Conservation (phyloP, 2,888 invertebrate genomes). For the Cerastis rubricosa region DNA sequence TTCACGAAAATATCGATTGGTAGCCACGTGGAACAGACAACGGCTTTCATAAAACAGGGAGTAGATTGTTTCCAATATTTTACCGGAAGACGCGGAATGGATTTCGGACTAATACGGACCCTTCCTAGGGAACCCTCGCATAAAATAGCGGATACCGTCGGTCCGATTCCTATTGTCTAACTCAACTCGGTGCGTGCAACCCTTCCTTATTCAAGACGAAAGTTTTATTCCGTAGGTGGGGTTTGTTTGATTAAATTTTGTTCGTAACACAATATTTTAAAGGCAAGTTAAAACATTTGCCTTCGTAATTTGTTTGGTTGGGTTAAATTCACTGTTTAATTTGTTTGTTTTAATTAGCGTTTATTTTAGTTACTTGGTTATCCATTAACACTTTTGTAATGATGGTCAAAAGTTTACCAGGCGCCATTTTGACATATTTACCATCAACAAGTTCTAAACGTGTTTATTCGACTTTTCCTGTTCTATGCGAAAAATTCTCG, state of each 20-base stretch:
- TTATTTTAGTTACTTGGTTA: conserved; percentile 12
- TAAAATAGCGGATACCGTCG: conserved; percentile 86
- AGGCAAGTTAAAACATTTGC: conserved; percentile 54
- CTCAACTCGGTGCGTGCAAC: conserved; percentile 84
- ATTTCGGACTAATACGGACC: conserved; percentile 85
- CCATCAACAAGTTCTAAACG: neutral
- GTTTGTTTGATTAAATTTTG: conserved; percentile 75
- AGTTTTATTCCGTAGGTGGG: conserved; percentile 79
- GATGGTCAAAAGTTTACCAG: neutral
- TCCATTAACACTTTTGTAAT: conserved; percentile 8
- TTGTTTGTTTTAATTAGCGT: conserved; percentile 48
- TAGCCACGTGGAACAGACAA: conserved; percentile 71
- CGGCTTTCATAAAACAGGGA: conserved; percentile 82
- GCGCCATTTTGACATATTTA: neutral
- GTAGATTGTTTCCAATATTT: conserved; percentile 86
- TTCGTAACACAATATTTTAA: conserved; percentile 66
- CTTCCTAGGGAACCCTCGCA: conserved; percentile 82
- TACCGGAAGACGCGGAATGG: conserved; percentile 85
- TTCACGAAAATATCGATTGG: conserved; percentile 68
- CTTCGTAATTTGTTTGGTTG: conserved; percentile 50
- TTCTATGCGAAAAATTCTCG: neutral
- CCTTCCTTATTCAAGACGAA: conserved; percentile 81
- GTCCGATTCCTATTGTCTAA: conserved; percentile 86
- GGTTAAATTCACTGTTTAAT: conserved; percentile 42
- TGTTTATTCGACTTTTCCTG: conserved; percentile 10